phyloP scores from a whole-genome alignment of 2,797 vertebrate species.

The Chaetophractus vellerosus region DNA sequence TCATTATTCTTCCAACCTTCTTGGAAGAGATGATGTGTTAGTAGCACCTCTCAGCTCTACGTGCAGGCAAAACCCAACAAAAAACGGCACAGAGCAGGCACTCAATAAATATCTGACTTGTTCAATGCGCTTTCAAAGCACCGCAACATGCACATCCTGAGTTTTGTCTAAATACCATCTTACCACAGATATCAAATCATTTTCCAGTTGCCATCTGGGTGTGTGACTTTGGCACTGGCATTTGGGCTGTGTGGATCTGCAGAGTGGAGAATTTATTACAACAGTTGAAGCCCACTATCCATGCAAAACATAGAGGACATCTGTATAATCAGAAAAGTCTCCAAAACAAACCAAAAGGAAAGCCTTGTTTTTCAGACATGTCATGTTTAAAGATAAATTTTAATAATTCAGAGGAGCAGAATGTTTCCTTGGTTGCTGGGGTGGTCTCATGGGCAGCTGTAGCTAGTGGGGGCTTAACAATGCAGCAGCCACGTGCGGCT shows the following conservation, averaged over 20 bases:
- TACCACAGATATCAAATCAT: constrained; percentile 74
- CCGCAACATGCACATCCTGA: constrained; percentile 65
- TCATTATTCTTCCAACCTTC: constrained; percentile 27
- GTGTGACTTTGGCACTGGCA: constrained; percentile 67
- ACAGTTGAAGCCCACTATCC: constrained; percentile 61
- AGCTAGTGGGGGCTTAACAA: constrained; percentile 10
- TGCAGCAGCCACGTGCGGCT: neutral
- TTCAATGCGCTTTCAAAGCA: constrained; percentile 68
- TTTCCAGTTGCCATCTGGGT: constrained; percentile 75
- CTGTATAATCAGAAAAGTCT: constrained; percentile 15
- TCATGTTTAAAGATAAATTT: constrained; percentile 53
- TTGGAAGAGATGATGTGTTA: constrained; percentile 9
- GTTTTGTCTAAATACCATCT: constrained; percentile 72
- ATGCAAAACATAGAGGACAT: constrained; percentile 66
- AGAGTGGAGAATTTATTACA: constrained; percentile 73
- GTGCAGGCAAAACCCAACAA: neutral
- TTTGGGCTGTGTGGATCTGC: constrained; percentile 59
- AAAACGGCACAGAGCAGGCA: neutral
- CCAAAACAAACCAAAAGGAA: constrained; percentile 61
- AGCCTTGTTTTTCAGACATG: constrained; percentile 62
- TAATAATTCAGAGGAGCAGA: constrained; percentile 65
- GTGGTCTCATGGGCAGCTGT: constrained; percentile 50
- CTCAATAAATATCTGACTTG: constrained; percentile 16
- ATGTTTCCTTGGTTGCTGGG: constrained; percentile 45
- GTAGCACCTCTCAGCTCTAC: neutral